Evolutionary conservation across 2,113 vertebrate species (phyloP), one percentile per base, ranked within the genome.

Genomic region (Prunella himalayana): DNA sequence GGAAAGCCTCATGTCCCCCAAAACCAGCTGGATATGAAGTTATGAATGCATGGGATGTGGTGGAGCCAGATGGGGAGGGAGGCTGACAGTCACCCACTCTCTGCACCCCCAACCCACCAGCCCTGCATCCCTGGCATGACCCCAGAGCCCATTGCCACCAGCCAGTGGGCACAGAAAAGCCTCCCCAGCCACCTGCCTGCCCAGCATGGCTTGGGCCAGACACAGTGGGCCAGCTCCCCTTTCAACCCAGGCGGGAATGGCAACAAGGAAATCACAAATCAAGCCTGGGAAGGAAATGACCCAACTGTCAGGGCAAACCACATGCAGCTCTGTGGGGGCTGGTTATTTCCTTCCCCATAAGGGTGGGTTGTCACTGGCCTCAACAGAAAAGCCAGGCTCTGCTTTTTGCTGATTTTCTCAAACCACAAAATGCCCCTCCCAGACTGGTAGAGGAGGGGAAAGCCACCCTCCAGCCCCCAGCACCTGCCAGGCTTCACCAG

Each of bases 301-400:
- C 11, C 1, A 0, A 10, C 37, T 56, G 78, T 13, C 1, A 1
- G 51, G 13, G 25, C 44, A 51, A 60, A 56, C 47, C 5, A 0
- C 28, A 9, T 7, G 17, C 37, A 61, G 61, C 66, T 68, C 14
- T 2, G 31, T 13, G 31, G 15, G 45, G n/a, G 37, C 16, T 47
- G 47, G 10, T 2, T 35, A 7, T 5, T 3, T 82, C 78, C 45
- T 68, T 75, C 37, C 39, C 24, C 16, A 1, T 2, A 15, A 45
- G 27, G 39, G 13, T 45, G 39, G 6, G 9, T 59, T 33, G 10
- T 13, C 33, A 51, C 27, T 28, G 27, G 10, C 31, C 11, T 37
- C 5, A 3, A 17, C 2, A 0, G 53, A 49, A 64, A 56, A 33
- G 21, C 41, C 18, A n/a, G 19, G 10, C 12, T 82, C 51, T 47